Evolutionary conservation across 2,888 invertebrate species (phyloP).

Genomic region (Acleris holmiana): DNA sequence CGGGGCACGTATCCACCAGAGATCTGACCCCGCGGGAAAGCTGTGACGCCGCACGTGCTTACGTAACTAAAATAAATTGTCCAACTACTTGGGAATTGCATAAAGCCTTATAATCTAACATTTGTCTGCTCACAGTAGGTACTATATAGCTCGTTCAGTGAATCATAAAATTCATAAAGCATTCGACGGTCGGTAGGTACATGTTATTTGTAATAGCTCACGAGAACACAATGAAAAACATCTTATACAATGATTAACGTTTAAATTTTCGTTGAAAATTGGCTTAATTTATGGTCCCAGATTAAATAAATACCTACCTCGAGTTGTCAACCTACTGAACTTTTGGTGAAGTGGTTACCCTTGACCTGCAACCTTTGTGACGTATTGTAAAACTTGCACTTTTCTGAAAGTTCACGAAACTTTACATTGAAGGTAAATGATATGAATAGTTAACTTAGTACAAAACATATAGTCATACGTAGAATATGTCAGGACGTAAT

Average conservation of each 20-base stretch:
- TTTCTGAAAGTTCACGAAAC: not conserved
- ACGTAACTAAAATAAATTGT: slow-evolving; percentile 34
- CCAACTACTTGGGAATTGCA: slow-evolving; percentile 22
- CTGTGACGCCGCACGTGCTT: slow-evolving; percentile 33
- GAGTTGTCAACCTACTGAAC: slow-evolving; percentile 34
- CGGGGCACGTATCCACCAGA: slow-evolving; percentile 47
- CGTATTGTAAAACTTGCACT: slow-evolving; percentile 25
- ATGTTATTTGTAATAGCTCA: not conserved
- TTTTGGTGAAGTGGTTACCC: slow-evolving; percentile 58
- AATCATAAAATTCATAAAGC: not conserved
- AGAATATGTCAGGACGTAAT: too few species aligned
- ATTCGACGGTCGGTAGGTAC: not conserved
- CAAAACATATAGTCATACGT: too few species aligned
- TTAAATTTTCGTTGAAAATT: slow-evolving; percentile 21
- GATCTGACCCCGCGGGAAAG: slow-evolving; percentile 52
- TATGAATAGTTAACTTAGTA: not conserved
- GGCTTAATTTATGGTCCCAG: slow-evolving; percentile 11
- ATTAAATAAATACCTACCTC: slow-evolving; percentile 36
- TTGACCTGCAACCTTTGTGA: slow-evolving; percentile 61
- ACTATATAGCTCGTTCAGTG: not conserved
- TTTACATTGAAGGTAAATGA: not conserved
- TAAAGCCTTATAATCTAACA: slow-evolving; percentile 5
- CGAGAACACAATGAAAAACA: not conserved
- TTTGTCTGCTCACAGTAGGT: not conserved
- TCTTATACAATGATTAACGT: slow-evolving; percentile 18